Percentiles rank a stretch among this genome's conserved stretches.
Conservation (phyloP, 53 echinoderm and acorn worm genomes). For the Arbacia lixula region DNA sequence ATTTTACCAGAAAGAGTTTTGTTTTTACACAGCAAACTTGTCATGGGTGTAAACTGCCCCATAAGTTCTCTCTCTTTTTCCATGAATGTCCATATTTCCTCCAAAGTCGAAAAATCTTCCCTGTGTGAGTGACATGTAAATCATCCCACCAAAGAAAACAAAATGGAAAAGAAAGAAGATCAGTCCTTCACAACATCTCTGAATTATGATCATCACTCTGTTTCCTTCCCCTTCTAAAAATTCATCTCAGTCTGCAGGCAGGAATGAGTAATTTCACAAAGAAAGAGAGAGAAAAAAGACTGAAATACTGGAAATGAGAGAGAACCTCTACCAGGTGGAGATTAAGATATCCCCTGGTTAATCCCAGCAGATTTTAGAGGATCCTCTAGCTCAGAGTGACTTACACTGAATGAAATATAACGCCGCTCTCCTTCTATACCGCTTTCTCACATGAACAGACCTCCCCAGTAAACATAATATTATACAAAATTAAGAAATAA, state of each 20-base stretch:
- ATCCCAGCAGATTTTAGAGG: conserved; percentile 16
- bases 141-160: too few species aligned
- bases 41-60: too few species aligned
- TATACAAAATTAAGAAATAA: too few species aligned
- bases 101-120: too few species aligned
- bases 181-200: too few species aligned
- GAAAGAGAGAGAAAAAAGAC: conserved; percentile 9
- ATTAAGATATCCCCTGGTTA: conserved; percentile 31
- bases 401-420: background rate
- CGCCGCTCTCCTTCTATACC: background rate
- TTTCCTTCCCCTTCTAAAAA: conserved; percentile 5
- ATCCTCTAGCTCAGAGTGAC: background rate
- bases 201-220: too few species aligned
- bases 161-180: too few species aligned
- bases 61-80: too few species aligned
- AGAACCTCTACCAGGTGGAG: conserved; percentile 30
- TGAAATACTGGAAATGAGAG: conserved; percentile 2
- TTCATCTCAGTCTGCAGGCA: background rate
- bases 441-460: background rate
- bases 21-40: too few species aligned
- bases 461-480: background rate
- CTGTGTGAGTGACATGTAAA: too few species aligned
- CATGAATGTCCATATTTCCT: too few species aligned
- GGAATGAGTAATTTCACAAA: conserved; percentile 18
- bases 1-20: too few species aligned